Evolutionary conservation across 1,140 invertebrate species (phyloP).

Genomic region (Charaxes varanes): DNA sequence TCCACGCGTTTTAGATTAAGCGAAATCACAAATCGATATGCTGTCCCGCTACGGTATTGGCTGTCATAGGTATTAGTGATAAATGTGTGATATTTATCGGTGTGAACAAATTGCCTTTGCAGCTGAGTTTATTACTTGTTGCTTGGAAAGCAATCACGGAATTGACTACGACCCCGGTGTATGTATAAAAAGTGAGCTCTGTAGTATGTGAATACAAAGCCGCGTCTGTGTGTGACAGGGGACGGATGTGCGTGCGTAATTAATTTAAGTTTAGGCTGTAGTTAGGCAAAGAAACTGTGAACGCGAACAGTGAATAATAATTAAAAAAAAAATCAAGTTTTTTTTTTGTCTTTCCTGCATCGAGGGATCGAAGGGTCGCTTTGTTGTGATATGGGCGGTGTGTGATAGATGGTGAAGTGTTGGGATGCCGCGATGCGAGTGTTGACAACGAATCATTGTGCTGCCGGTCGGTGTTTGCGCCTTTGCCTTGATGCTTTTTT

Average conservation of each 20-base stretch:
- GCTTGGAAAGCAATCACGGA: conserved; percentile 60
- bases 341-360: conserved; percentile 61
- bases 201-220: conserved; percentile 53
- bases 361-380: conserved; percentile 62
- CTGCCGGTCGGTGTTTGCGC: conserved; percentile 21
- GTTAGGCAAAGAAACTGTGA: conserved; percentile 67
- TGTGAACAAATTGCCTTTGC: conserved; percentile 38
- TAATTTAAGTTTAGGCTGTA: conserved; percentile 66
- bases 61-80: conserved; percentile 44
- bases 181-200: conserved; percentile 49
- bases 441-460: conserved; percentile 54
- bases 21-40: conserved; percentile 27
- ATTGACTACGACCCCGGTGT: conserved; percentile 55
- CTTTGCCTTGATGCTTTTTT: conserved; percentile 17
- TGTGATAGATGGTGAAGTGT: conserved; percentile 31
- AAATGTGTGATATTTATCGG: conserved; percentile 59
- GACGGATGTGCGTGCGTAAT: conserved; percentile 31
- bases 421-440: conserved; percentile 39
- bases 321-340: conserved; percentile 42
- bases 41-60: conserved; percentile 37
- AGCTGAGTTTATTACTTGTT: conserved; percentile 41
- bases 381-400: conserved; percentile 62
- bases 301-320: conserved; percentile 40
- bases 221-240: too few relatives aligned
- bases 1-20: conserved; percentile 34